Conservation (phyloP, 2,113 vertebrate genomes). For the Mesoclemmys tuberculata region DNA sequence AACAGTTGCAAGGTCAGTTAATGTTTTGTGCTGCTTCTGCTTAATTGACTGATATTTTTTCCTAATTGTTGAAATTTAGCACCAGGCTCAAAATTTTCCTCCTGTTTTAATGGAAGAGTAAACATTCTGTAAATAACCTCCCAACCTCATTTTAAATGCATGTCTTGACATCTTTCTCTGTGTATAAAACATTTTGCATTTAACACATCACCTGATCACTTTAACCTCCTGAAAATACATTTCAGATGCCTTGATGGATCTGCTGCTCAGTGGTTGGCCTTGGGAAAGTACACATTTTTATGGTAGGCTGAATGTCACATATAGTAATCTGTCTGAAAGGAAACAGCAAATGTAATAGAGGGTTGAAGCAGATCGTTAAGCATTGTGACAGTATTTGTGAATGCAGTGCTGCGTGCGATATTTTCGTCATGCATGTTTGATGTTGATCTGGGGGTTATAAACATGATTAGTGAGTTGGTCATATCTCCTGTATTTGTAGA, state of each 20-base stretch:
- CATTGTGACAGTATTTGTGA: constrained; percentile 64
- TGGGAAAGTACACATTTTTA: constrained; percentile 20
- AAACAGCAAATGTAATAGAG: constrained; percentile 15
- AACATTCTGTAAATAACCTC: constrained; percentile 27
- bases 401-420: neutral
- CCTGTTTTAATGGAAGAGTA: neutral
- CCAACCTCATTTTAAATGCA: constrained; percentile 17
- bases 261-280: constrained; percentile 40
- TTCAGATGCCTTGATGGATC: constrained; percentile 45
- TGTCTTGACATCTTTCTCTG: constrained; percentile 4
- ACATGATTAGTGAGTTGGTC: neutral
- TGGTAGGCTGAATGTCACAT: neutral
- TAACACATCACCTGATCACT: constrained; percentile 13
- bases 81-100: neutral
- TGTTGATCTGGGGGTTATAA: constrained; percentile 25
- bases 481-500: neutral
- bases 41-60: constrained; percentile 22
- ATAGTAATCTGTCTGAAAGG: constrained; percentile 45
- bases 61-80: constrained; percentile 12
- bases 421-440: constrained; percentile 48
- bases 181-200: constrained; percentile 25
- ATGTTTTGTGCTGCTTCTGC: neutral
- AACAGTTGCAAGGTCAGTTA: constrained; percentile 17
- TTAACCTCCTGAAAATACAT: constrained; percentile 48
- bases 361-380: constrained; percentile 58